These are phyloP conservation scores for Leptinotarsa lineolata DNA, from an alignment of 1,140 invertebrate species.

Conservation along the genomic window DNA sequence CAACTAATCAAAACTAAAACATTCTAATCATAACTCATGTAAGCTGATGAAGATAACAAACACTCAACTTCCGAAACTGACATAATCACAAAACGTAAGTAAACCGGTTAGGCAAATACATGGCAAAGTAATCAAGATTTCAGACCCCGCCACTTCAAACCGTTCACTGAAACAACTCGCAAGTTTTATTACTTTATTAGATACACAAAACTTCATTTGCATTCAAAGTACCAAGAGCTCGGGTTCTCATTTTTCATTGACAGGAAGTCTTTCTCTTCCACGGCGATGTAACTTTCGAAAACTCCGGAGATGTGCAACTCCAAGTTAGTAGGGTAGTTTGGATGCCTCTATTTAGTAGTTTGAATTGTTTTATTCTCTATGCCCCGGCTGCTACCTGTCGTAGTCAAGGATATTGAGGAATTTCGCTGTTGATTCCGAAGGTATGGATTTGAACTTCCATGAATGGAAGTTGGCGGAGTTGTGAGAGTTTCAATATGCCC, in stretches of 20 bases:
- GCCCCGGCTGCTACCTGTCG: no score
- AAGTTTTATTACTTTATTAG: slow-evolving; percentile 7
- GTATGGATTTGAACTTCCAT: no score
- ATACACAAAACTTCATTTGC: slow-evolving; percentile 6
- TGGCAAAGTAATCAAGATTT: not conserved
- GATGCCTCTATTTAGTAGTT: slow-evolving; percentile 1
- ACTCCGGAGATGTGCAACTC: not conserved
- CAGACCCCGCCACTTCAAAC: not conserved
- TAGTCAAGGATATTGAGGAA: no score
- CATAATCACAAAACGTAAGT: not conserved
- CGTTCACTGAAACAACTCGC: not conserved
- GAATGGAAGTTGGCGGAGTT: no score
- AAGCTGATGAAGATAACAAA: not conserved
- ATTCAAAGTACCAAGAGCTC: not conserved
- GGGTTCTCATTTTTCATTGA: not conserved
- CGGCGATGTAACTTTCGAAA: not conserved
- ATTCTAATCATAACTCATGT: no score
- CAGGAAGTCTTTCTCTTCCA: not conserved
- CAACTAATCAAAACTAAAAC: no score
- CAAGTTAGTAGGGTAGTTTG: not conserved
- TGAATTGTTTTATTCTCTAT: not conserved
- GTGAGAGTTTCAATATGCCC: no score
- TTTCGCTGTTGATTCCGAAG: no score
- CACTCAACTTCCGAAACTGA: not conserved
- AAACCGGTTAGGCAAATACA: not conserved